A percentile compares a stretch with the other conserved stretches of the same genome.
These are phyloP conservation scores for Tethya wilhelma DNA, from an alignment of 37 sponge, comb jelly and placozoan species.

Conservation along the genomic window DNA sequence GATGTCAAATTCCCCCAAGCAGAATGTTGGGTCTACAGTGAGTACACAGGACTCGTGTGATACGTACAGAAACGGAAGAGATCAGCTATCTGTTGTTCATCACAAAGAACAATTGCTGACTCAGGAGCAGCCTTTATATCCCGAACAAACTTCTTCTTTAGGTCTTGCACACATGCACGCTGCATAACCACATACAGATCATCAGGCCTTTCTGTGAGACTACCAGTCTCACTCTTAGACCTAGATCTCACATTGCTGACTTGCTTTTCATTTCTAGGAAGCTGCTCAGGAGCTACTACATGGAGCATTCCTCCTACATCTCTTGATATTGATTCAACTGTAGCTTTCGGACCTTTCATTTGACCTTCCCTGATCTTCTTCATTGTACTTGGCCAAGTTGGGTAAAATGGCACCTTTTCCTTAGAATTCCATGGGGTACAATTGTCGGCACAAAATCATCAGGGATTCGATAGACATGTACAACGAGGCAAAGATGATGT, in stretches of 20 bases:
- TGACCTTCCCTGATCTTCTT: conserved; percentile 23
- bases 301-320: conserved; percentile 28
- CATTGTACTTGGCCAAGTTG: conserved; percentile 55
- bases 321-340: conserved; percentile 18
- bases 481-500: conserved; percentile 52
- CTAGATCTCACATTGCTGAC: conserved; percentile 11
- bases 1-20: conserved; percentile 56
- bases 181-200: conserved; percentile 54
- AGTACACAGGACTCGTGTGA: conserved; percentile 22
- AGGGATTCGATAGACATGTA: conserved; percentile 48
- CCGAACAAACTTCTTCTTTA: conserved; percentile 15
- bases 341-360: conserved; percentile 34
- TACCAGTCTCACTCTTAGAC: background rate
- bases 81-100: conserved; percentile 34
- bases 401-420: conserved; percentile 40
- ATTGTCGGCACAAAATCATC: conserved; percentile 32
- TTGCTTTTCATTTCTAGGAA: conserved; percentile 46
- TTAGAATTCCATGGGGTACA: conserved; percentile 50
- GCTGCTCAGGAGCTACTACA: conserved; percentile 27
- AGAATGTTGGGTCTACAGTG: conserved; percentile 64
- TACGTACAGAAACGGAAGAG: conserved; percentile 44
- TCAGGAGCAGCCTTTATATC: conserved; percentile 41
- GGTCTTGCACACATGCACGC: conserved; percentile 32
- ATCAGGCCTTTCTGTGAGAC: background rate
- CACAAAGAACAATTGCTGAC: conserved; percentile 57